Percentiles rank a stretch among this genome's conserved stretches.
Evolutionary conservation across 1,140 invertebrate genomes (phyloP).

Genomic region (Saccostrea glomerata): DNA sequence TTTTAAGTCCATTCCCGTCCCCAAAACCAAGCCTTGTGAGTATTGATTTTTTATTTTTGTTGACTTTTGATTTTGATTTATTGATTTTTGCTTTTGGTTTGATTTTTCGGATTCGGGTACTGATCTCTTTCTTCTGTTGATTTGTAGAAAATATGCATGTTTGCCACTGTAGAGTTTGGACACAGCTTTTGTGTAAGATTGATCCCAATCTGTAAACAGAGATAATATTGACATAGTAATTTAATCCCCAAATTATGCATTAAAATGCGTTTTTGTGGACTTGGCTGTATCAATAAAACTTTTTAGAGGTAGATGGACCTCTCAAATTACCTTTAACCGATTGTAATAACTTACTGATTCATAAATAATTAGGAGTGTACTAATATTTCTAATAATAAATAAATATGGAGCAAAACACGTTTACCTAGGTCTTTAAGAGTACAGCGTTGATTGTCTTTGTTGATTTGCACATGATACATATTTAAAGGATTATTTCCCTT

Average conservation of each 20-base stretch:
- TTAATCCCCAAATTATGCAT: background rate
- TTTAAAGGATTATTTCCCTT: constrained; percentile 38
- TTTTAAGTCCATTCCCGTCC: background rate
- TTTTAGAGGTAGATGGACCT: no score
- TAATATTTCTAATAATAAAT: no score
- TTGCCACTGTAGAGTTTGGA: background rate
- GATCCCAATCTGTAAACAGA: background rate
- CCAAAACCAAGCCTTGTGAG: no score
- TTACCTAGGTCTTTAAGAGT: background rate
- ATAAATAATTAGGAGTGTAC: no score
- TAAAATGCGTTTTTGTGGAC: no score
- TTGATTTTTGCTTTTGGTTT: background rate
- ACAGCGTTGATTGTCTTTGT: background rate
- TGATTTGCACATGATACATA: background rate
- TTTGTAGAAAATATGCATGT: background rate
- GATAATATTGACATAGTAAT: background rate
- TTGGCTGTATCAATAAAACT: no score
- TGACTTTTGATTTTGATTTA: background rate
- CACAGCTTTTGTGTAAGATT: background rate
- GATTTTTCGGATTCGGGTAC: background rate
- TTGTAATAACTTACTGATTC: no score
- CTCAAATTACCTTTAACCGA: no score
- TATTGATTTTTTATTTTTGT: no score
- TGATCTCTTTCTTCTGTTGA: background rate
- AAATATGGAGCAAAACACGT: background rate